A percentile compares a stretch with the other conserved stretches of the same genome.
Evolutionary conservation across 2,797 vertebrate genomes (phyloP).

Genomic region (Takifugu ocellatus): DNA sequence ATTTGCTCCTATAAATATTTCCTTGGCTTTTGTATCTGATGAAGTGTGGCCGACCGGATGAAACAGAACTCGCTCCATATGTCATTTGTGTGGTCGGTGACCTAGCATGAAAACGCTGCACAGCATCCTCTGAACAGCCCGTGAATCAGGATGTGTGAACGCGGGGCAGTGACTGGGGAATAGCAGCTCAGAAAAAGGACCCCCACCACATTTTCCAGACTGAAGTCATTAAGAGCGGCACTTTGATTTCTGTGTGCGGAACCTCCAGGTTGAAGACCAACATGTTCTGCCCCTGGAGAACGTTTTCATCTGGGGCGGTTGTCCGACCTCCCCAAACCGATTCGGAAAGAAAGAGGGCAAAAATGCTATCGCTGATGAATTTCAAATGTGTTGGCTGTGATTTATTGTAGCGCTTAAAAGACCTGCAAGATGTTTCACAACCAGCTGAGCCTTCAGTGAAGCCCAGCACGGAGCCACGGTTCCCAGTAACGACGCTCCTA

Average conservation of each 20-base stretch:
- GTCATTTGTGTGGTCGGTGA: constrained; percentile 61
- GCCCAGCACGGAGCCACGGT: constrained; percentile 47
- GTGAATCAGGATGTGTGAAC: constrained; percentile 68
- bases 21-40: constrained; percentile 60
- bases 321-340: constrained; percentile 34
- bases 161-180: constrained; percentile 47
- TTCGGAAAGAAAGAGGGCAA: constrained; percentile 45
- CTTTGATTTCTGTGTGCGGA: constrained; percentile 68
- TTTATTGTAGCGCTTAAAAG: constrained; percentile 70
- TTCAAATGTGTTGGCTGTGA: constrained; percentile 62
- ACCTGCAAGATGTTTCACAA: constrained; percentile 63
- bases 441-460: constrained; percentile 46
- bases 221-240: constrained; percentile 67
- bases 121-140: constrained; percentile 32
- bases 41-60: constrained; percentile 60
- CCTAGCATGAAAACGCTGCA: constrained; percentile 36
- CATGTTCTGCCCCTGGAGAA: constrained; percentile 42
- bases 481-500: constrained; percentile 33
- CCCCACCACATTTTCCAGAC: constrained; percentile 47
- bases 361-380: constrained; percentile 64
- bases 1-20: constrained; percentile 43
- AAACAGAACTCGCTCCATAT: constrained; percentile 48
- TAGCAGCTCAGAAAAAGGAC: constrained; percentile 17
- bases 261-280: constrained; percentile 58
- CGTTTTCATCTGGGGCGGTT: constrained; percentile 40